Base-by-base conservation (phyloP, 2,797 vertebrate genomes). In the Scolopax rusticola region DNA sequence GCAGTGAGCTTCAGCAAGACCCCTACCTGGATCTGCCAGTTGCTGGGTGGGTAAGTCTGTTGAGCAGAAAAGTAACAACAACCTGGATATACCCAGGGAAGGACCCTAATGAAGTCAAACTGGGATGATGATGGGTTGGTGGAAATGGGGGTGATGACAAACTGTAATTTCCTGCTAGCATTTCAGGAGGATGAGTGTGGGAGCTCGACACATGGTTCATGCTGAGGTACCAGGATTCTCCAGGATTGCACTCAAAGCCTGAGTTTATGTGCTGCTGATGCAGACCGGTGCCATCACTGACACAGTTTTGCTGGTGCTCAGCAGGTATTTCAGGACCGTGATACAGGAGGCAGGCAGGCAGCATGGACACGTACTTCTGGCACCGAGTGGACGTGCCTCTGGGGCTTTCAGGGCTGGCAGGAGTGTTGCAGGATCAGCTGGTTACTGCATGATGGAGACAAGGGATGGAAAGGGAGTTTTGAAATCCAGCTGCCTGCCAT, bases 281-380 rank as follows among this genome's bases (percentile, higher is more conserved):
- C 61, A 88, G 88, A 36, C 27, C 36, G 25, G 21, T 5, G 5
- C 38, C 5, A 8, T n/a, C 33, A 61, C 7, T 68, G 87, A 67
- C 8, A 11, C 18, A 7, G 61, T 33, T 84, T 59, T 12, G 0
- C 65, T 69, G 81, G 69, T 87, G 75, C 78, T 95, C 79, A 87
- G 85, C 75, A 76, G 67, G 91, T 94, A 93, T 96, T 91, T 91
- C 87, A 61, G 84, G 89, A 79, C 75, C 78, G 63, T 84, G 84
- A 84, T 41, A 68, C 0, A 5, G 23, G 25, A 51, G 43, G 4
- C n/a, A 59, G 64, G 64, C 79, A 77, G 74, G 47, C 78, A 76
- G 85, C 0, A 0, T 0, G 9, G 48, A 59, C 68, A 54, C 20
- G 59, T n/a, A 21, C 60, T 57, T 41, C 69, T 95, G 93, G 81